Percentiles rank a stretch among this genome's conserved stretches.
Evolutionary conservation across 2,113 vertebrate genomes (phyloP).

Genomic region (Anolis sagrei): DNA sequence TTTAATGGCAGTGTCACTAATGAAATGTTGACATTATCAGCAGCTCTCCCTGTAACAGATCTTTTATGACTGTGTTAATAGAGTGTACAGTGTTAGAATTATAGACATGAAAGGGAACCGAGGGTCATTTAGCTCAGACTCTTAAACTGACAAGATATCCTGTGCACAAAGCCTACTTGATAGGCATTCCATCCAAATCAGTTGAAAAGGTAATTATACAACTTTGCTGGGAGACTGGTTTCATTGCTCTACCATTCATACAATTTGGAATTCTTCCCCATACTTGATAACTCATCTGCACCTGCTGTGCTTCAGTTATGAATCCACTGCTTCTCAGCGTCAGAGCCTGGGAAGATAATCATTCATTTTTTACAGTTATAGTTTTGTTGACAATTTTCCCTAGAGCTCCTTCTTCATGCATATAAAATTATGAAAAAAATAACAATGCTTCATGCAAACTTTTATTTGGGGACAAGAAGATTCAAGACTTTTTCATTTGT

Average conservation of each 20-base stretch:
- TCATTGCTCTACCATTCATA: constrained; percentile 8
- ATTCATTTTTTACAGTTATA: not conserved
- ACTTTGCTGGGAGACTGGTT: constrained; percentile 6
- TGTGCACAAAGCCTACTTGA: not conserved
- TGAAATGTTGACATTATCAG: constrained; percentile 27
- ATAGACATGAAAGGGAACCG: constrained; percentile 12
- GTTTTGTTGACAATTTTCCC: not conserved
- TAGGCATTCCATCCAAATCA: not conserved
- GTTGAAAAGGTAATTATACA: constrained; percentile 10
- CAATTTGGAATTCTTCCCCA: not conserved
- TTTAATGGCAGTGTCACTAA: constrained; percentile 19
- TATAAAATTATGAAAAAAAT: not conserved
- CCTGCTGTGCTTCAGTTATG: not conserved
- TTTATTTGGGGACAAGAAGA: not conserved
- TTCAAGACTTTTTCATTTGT: not conserved
- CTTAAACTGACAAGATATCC: not conserved
- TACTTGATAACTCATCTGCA: not conserved
- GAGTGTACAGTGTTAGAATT: constrained; percentile 7
- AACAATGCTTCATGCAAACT: not conserved
- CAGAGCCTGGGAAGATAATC: not conserved
- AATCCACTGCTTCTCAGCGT: not conserved
- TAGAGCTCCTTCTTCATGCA: not conserved
- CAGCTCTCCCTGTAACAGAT: constrained; percentile 9
- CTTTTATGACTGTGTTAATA: constrained; percentile 26
- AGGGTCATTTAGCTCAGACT: constrained; percentile 7